A percentile compares a stretch with the other conserved stretches of the same genome.
Evolutionary conservation across 1,140 invertebrate species (phyloP).

Genomic region (Steinernema feltiae): DNA sequence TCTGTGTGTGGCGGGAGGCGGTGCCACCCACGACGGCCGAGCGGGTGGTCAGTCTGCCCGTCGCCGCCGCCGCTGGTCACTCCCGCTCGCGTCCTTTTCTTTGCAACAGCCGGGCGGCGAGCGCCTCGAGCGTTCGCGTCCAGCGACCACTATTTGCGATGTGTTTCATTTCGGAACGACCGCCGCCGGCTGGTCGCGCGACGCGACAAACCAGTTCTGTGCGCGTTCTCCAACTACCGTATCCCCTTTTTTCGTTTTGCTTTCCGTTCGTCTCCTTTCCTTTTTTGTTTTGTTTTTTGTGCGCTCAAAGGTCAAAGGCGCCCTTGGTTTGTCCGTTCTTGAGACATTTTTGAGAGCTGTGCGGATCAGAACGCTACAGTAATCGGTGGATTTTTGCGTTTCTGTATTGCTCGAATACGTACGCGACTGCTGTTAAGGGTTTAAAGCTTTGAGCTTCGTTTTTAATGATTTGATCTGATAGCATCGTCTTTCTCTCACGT

Average conservation of each 20-base stretch:
- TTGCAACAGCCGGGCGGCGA: constrained; percentile 15
- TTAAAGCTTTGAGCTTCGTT: too few species aligned
- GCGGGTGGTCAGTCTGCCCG: constrained; percentile 14
- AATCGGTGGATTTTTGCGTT: too few species aligned
- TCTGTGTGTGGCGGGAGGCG: constrained; percentile 8
- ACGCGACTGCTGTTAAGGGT: too few species aligned
- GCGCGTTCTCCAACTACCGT: not conserved
- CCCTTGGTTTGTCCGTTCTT: too few species aligned
- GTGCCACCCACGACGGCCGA: not conserved
- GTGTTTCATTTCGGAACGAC: not conserved
- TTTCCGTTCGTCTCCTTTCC: not conserved
- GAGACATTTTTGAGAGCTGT: too few species aligned
- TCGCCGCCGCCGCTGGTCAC: not conserved
- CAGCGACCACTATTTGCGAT: not conserved
- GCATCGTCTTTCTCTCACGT: too few species aligned
- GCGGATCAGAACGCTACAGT: too few species aligned
- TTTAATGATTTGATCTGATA: too few species aligned
- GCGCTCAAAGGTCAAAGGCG: not conserved
- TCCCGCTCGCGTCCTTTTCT: not conserved
- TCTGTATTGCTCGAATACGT: too few species aligned
- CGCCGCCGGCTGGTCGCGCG: not conserved
- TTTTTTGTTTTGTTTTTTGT: not conserved
- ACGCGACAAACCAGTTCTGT: not conserved
- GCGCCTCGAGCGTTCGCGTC: not conserved
- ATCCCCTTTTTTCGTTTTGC: not conserved